phyloP scores from a whole-genome alignment of 1,140 invertebrate genomes.

The Solenopsis invicta region DNA sequence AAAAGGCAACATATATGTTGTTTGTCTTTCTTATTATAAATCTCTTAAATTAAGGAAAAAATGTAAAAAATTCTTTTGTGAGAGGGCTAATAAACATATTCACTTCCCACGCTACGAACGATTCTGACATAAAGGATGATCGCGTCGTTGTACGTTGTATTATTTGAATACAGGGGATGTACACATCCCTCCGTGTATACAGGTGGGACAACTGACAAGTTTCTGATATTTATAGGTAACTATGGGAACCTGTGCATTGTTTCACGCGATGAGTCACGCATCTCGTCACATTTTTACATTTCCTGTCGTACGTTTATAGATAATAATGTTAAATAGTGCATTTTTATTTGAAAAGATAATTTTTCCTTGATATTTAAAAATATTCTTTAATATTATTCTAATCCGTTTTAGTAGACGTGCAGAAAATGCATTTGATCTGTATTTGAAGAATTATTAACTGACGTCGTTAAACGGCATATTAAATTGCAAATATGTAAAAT shows the following conservation, averaged over 20 bases:
- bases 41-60: no score
- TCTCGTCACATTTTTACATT: constrained; percentile 38
- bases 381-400: background rate
- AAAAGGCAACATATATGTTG: no score
- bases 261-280: constrained; percentile 28
- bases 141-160: constrained; percentile 42
- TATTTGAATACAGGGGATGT: constrained; percentile 60
- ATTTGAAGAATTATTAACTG: background rate
- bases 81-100: background rate
- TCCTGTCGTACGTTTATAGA: constrained; percentile 4
- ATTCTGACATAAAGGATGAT: constrained; percentile 46
- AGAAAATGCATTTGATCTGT: constrained; percentile 15
- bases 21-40: no score
- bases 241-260: constrained; percentile 60
- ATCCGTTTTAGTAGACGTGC: background rate
- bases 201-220: constrained; percentile 67
- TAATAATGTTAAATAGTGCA: no score
- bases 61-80: no score
- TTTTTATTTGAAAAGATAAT: background rate
- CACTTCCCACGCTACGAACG: constrained; percentile 61
- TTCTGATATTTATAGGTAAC: constrained; percentile 50
- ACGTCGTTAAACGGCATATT: background rate
- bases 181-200: constrained; percentile 57
- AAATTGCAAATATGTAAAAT: background rate
- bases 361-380: background rate